These are phyloP conservation scores for Acropternis orthonyx DNA, from an alignment of 2,797 vertebrate species.

Conservation along the genomic window DNA sequence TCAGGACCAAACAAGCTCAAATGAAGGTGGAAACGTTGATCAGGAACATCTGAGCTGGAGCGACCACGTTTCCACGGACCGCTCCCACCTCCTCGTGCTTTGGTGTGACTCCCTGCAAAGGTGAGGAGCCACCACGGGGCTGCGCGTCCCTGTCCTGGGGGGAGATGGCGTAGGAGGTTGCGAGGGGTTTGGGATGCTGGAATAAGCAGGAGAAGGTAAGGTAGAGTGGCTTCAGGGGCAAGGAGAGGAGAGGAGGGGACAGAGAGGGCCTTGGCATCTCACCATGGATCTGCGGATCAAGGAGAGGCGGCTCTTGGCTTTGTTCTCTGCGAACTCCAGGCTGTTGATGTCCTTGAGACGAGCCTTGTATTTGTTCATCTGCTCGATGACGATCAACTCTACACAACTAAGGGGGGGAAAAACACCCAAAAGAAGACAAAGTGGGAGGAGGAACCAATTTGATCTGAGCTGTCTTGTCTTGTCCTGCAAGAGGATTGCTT, in stretches of 20 bases:
- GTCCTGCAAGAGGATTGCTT: not conserved
- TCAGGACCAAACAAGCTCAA: not conserved
- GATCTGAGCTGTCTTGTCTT: not conserved
- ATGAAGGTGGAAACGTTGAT: not conserved
- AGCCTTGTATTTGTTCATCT: slow-evolving; percentile 97
- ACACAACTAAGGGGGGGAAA: slow-evolving; percentile 82
- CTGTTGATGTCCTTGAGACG: slow-evolving; percentile 96
- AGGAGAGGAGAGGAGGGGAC: slow-evolving; percentile 21
- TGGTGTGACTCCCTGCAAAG: not conserved
- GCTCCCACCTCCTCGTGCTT: not conserved
- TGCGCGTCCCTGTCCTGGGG: not conserved
- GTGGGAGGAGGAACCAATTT: not conserved
- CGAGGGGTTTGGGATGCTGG: not conserved
- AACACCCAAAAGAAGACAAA: not conserved
- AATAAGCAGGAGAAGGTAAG: slow-evolving; percentile 44
- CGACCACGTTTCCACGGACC: rapidly evolving
- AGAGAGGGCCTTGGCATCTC: slow-evolving; percentile 61
- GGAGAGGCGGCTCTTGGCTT: slow-evolving; percentile 93
- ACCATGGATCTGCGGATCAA: slow-evolving; percentile 95
- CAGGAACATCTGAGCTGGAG: not conserved
- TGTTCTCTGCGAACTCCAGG: slow-evolving; percentile 96
- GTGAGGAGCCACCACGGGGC: not conserved
- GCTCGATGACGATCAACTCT: slow-evolving; percentile 92
- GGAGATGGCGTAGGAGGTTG: not conserved
- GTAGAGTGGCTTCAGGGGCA: not conserved